Base-by-base conservation (phyloP, 2,888 invertebrate species). In the Anoncus sp. region DNA sequence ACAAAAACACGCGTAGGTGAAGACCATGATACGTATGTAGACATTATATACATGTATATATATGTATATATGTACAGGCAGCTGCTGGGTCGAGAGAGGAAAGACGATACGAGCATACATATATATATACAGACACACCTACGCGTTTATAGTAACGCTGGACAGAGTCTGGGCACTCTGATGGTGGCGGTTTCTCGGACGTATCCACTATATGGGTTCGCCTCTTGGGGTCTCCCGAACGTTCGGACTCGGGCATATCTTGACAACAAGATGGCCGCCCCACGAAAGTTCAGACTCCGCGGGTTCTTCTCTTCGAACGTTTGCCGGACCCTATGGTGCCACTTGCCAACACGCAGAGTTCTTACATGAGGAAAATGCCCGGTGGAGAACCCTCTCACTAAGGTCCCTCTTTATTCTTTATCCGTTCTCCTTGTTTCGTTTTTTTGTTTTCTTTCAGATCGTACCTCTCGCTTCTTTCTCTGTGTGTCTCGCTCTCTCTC, bases 231-330 rank as follows among this genome's bases (percentile, higher is more conserved):
- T 72, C 66, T 40, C 65, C 62, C 18, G 43, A 10, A 65, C 70
- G 75, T 60, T 55, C 40, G 63, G 74, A 69, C 72, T 55, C 38
- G 22, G n/a, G 60, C 63, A 74, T 71, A n/a, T n/a, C n/a, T n/a
- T 63, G 60, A 77, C n/a, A 66, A 75, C 80, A 80, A 80, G 75
- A 80, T 80, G 80, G 80, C 80, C 77, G 80, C 66, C 16, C 59
- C 51, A 60, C 49, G 57, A 10, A n/a, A n/a, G n/a, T n/a, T n/a
- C n/a, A n/a, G n/a, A n/a, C n/a, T n/a, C n/a, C n/a, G n/a, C n/a
- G n/a, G n/a, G n/a, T n/a, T n/a, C n/a, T 53, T 75, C 73, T 73
- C 65, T 69, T 60, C 49, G 72, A 55, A 49, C 72, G 55, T 57
- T 65, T n/a, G n/a, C n/a, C 55, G 63, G 35, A 35, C 35, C 16